These are phyloP conservation scores for Diplazon laetatorius DNA, from an alignment of 2,888 invertebrate genomes.

Conservation along the genomic window DNA sequence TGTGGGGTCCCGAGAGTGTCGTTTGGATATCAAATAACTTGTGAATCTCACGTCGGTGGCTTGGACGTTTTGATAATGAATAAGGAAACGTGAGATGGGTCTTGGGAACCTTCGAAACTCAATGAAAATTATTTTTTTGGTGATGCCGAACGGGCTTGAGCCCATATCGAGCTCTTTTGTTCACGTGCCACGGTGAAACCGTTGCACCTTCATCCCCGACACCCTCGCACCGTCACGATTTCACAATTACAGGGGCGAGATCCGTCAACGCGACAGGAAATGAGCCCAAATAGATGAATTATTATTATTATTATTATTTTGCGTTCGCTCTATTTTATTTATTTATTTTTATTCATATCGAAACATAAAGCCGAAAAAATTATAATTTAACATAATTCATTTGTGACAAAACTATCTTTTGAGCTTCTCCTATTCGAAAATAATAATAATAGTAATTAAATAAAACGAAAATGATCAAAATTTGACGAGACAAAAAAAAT, in stretches of 20 bases:
- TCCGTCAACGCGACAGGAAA: neutral
- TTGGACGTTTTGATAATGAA: slow-evolving; percentile 46
- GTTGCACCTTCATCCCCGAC: slow-evolving; percentile 36
- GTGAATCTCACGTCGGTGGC: slow-evolving; percentile 12
- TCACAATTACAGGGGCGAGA: slow-evolving; percentile 31
- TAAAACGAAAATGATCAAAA: too few species aligned
- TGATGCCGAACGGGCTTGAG: slow-evolving; percentile 24
- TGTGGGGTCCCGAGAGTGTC: slow-evolving; percentile 2
- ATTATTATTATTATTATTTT: too few species aligned
- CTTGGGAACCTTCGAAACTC: slow-evolving; percentile 39
- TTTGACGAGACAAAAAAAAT: too few species aligned
- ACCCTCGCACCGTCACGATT: slow-evolving; percentile 57
- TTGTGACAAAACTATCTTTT: too few species aligned
- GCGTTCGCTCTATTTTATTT: too few species aligned
- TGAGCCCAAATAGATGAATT: too few species aligned
- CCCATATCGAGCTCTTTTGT: slow-evolving; percentile 37
- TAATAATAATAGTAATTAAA: too few species aligned
- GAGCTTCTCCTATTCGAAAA: too few species aligned
- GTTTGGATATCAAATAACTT: slow-evolving; percentile 33
- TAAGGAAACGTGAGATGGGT: slow-evolving; percentile 59
- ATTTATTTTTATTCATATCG: neutral
- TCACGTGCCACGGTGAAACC: slow-evolving; percentile 11
- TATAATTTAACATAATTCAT: too few species aligned
- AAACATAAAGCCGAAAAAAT: neutral
- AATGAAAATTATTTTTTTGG: slow-evolving; percentile 47